phyloP scores from a whole-genome alignment of 2,797 vertebrate genomes.

The Sandelia bainsii region DNA sequence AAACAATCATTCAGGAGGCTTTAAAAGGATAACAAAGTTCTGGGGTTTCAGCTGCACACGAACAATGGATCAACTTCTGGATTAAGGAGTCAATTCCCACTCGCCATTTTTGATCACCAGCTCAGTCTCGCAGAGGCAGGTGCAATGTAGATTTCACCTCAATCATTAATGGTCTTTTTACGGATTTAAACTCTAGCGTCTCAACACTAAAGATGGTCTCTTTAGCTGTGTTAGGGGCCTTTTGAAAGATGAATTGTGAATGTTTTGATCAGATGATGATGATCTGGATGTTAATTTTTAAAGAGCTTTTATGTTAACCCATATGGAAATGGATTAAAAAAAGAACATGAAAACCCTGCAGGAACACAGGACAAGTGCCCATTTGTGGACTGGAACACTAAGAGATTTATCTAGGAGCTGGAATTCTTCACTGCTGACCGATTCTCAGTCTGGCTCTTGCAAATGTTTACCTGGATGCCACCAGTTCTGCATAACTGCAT shows the following conservation, averaged over 20 bases:
- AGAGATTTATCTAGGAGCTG: slow-evolving; percentile 37
- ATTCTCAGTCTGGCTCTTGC: neutral
- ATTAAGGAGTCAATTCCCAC: neutral
- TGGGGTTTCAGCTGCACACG: neutral
- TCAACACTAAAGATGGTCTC: slow-evolving; percentile 37
- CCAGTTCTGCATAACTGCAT: neutral
- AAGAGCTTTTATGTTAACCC: neutral
- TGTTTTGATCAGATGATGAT: slow-evolving; percentile 14
- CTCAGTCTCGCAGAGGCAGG: neutral
- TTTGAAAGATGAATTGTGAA: neutral
- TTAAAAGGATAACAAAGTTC: neutral
- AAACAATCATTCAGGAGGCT: neutral
- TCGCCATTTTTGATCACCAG: neutral
- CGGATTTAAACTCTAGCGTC: slow-evolving; percentile 4
- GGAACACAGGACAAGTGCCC: slow-evolving; percentile 1
- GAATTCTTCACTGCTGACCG: slow-evolving; percentile 30
- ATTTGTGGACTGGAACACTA: slow-evolving; percentile 28
- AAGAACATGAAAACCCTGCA: slow-evolving; percentile 8
- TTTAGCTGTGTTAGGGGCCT: neutral
- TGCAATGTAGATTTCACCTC: slow-evolving; percentile 5
- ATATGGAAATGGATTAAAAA: neutral
- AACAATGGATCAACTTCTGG: neutral
- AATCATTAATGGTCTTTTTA: neutral
- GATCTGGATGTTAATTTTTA: neutral
- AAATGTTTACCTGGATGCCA: slow-evolving; percentile 11